Conservation (phyloP, 2,888 invertebrate genomes). For the Axea sp. region DNA sequence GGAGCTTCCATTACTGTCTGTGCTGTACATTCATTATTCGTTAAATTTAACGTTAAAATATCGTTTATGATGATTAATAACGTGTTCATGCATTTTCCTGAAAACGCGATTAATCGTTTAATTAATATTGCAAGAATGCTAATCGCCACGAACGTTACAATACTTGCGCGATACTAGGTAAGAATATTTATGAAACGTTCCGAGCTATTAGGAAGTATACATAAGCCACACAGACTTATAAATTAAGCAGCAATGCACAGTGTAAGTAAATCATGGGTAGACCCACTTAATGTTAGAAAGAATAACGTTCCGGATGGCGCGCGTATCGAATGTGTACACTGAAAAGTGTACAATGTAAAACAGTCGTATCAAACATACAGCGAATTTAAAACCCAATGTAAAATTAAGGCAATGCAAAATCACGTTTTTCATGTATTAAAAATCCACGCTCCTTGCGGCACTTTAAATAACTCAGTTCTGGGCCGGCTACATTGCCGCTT, state of each 20-base stretch:
- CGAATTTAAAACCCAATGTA: slow-evolving; percentile 44
- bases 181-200: slow-evolving; percentile 58
- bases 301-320: slow-evolving; percentile 16
- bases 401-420: slow-evolving; percentile 51
- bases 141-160: slow-evolving; percentile 45
- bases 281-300: slow-evolving; percentile 49
- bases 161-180: slow-evolving; percentile 39
- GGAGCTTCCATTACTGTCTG: slow-evolving; percentile 1
- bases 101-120: slow-evolving; percentile 48
- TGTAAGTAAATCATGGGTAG: slow-evolving; percentile 53
- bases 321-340: slow-evolving; percentile 23
- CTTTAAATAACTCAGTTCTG: slow-evolving; percentile 36
- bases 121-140: slow-evolving; percentile 50
- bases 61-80: slow-evolving; percentile 45
- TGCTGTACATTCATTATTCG: slow-evolving; percentile 28
- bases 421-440: slow-evolving; percentile 57
- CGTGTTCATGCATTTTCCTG: slow-evolving; percentile 25
- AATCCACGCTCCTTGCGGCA: slow-evolving; percentile 42
- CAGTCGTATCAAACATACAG: slow-evolving; percentile 33
- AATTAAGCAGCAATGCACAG: slow-evolving; percentile 49
- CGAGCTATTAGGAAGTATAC: slow-evolving; percentile 51
- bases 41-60: slow-evolving; percentile 39
- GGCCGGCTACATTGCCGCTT: slow-evolving; percentile 22
- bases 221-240: slow-evolving; percentile 51
- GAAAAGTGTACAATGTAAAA: slow-evolving; percentile 37